Percentiles rank a stretch among this genome's conserved stretches.
Conservation (phyloP, 1,140 invertebrate genomes). For the Uloborus diversus region DNA sequence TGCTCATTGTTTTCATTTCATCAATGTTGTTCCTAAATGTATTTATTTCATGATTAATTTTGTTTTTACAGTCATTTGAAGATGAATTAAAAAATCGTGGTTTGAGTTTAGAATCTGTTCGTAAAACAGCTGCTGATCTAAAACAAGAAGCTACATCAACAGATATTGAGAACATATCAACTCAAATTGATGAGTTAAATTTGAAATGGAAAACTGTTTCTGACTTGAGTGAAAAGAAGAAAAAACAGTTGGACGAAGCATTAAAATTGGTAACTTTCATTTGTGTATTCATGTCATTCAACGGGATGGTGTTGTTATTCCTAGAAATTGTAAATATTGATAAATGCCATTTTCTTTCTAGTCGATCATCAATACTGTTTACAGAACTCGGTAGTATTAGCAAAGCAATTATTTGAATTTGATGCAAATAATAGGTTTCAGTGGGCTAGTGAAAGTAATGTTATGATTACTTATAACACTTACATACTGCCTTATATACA, state of each 20-base stretch:
- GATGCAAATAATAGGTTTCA: too few relatives aligned
- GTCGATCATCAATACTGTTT: too few relatives aligned
- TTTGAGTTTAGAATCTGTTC: constrained; percentile 88
- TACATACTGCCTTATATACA: too few relatives aligned
- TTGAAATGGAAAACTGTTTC: constrained; percentile 85
- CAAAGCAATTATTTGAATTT: too few relatives aligned
- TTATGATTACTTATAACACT: too few relatives aligned
- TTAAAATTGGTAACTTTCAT: constrained; percentile 67
- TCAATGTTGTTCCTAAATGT: neutral
- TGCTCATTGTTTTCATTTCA: neutral
- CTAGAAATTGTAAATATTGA: too few relatives aligned
- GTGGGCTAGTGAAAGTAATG: too few relatives aligned
- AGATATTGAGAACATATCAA: constrained; percentile 80
- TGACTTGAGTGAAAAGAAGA: constrained; percentile 78
- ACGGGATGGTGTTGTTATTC: too few relatives aligned
- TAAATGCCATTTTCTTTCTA: too few relatives aligned
- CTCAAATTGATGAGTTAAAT: constrained; percentile 84
- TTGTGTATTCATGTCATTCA: neutral
- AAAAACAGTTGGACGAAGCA: constrained; percentile 81
- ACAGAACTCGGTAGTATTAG: too few relatives aligned
- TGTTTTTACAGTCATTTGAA: constrained; percentile 73
- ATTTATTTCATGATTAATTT: constrained; percentile 2
- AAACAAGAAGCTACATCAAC: constrained; percentile 80
- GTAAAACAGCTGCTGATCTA: constrained; percentile 86
- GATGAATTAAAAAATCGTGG: constrained; percentile 86